These are phyloP conservation scores for Tadarida brasiliensis DNA, from an alignment of 2,797 vertebrate genomes.

Conservation along the genomic window DNA sequence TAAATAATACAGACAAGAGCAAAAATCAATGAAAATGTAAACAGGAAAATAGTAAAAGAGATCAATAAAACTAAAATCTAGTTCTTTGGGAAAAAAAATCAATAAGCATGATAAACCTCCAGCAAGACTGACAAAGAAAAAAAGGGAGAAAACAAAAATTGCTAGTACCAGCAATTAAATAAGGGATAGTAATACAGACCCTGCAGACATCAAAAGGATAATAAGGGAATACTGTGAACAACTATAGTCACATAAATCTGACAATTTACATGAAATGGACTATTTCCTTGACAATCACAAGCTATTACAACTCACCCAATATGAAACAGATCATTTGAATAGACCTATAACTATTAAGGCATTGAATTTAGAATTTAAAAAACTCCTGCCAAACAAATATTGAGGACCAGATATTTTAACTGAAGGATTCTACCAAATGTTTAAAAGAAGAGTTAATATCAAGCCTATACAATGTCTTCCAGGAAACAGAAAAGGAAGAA, in stretches of 20 bases:
- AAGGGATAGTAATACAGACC: neutral
- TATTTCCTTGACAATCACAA: conserved; percentile 26
- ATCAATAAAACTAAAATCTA: neutral
- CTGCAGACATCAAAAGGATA: neutral
- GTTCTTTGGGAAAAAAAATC: neutral
- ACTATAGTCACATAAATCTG: neutral
- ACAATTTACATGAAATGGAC: neutral
- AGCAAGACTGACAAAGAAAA: neutral
- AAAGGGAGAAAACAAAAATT: neutral
- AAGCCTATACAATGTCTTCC: neutral
- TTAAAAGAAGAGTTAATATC: neutral
- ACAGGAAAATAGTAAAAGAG: neutral
- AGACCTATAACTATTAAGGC: neutral
- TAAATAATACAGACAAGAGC: neutral
- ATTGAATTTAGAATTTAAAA: neutral
- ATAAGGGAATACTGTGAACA: neutral
- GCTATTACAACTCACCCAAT: neutral
- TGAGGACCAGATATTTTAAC: conserved; percentile 4
- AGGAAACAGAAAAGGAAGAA: conserved; percentile 36
- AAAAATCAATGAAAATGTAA: neutral
- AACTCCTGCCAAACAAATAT: neutral
- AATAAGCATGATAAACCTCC: conserved; percentile 12
- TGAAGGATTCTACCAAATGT: neutral
- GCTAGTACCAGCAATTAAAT: neutral
- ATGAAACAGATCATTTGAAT: conserved; percentile 31